Evolutionary conservation across 1,140 invertebrate species (phyloP).

Genomic region (Apis florea): DNA sequence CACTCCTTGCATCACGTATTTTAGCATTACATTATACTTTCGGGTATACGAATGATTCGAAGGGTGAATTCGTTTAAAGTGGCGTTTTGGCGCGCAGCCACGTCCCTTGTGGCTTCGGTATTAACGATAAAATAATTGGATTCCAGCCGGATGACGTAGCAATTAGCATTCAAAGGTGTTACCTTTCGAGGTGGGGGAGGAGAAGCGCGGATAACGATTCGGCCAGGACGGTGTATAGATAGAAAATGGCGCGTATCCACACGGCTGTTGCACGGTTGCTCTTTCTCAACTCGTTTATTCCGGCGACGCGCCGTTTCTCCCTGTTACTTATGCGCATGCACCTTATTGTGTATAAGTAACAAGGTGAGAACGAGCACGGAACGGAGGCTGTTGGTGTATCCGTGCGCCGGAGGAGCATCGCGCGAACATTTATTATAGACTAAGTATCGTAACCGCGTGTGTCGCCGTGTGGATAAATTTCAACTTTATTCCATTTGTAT

Average conservation of each 20-base stretch:
- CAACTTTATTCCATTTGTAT: constrained; percentile 11
- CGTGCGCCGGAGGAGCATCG: constrained; percentile 13
- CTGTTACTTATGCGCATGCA: constrained; percentile 42
- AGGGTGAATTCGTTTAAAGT: not conserved
- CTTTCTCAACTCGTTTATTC: constrained; percentile 59
- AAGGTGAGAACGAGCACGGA: constrained; percentile 54
- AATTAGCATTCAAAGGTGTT: constrained; percentile 41
- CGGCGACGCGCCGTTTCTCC: constrained; percentile 28
- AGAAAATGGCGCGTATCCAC: constrained; percentile 5
- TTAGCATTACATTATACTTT: not conserved
- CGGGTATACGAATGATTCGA: too few species aligned
- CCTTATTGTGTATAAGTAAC: constrained; percentile 55
- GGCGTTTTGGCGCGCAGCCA: not conserved
- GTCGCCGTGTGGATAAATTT: constrained; percentile 8
- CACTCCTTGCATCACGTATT: too few species aligned
- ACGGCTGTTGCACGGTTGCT: constrained; percentile 28
- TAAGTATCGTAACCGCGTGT: constrained; percentile 28
- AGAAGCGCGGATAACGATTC: constrained; percentile 28
- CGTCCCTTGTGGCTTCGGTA: not conserved
- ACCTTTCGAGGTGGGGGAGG: not conserved
- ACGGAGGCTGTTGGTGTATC: constrained; percentile 9
- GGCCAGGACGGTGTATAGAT: not conserved
- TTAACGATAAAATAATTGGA: constrained; percentile 39
- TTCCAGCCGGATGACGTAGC: constrained; percentile 14
- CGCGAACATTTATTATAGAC: constrained; percentile 56